Base-by-base conservation (phyloP, 2,888 invertebrate genomes). In the Ctenicera cuprea region DNA sequence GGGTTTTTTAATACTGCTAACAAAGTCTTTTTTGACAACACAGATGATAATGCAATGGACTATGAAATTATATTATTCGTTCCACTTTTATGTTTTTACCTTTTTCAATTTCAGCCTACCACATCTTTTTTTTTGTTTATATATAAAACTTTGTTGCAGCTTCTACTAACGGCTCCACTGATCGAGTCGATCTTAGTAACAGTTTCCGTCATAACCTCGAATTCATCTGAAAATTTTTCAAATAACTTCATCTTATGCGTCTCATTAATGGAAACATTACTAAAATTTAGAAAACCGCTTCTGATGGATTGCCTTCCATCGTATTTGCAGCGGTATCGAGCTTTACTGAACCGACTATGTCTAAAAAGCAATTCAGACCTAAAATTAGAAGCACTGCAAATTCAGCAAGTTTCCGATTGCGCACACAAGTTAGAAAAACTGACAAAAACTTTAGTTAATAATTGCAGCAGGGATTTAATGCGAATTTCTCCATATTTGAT, bases 401-500 rank as follows among this genome's bases (percentile, higher is more conserved):
- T 83, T 1, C 77, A 82, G 33, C 69, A 80, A 65, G 75, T 86
- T 8, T 75, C 84, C 5, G 82, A 86, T 71, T 86, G 85, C 78
- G 86, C 86, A n/a, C 85, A 87, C 79, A 80, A 82, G 71, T 79
- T 88, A 20, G 87, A 87, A 76, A 87, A 85, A 77, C 79, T 87
- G 63, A 86, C 86, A 2, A 85, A 82, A 66, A 83, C 78, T 54
- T 80, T 88, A 69, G 82, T 83, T 9, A 73, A 33, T 9, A 33
- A 76, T 37, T 82, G 82, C 57, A 83, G 84, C 64, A 87, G 85
- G 77, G 86, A 88, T 77, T 85, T 89, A 80, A 77, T 82, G 9
- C 84, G 89, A 77, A 85, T 88, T 26, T 81, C 87, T 7, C 85
- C 86, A 65, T 88, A 88, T 83, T 82, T 89, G 71, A 85, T 89